Percentiles rank a stretch among this genome's conserved stretches.
Conservation (phyloP, 2,797 vertebrate species). For the Sebastes elongatus region DNA sequence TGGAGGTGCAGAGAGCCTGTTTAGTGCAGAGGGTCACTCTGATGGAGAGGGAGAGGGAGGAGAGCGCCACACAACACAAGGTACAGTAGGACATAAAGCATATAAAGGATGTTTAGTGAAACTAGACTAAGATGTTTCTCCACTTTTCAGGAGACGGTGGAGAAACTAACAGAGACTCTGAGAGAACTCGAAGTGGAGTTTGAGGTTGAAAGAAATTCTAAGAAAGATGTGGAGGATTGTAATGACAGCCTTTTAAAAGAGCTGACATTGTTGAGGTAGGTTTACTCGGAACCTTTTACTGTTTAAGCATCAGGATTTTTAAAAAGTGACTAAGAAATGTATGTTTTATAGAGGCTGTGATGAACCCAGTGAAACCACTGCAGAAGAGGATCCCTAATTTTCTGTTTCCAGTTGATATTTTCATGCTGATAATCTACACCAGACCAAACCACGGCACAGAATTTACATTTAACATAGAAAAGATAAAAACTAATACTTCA, state of each 20-base stretch:
- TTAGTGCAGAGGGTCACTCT: conserved; percentile 86
- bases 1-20: conserved; percentile 83
- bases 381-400: conserved; percentile 31
- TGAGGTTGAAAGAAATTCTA: conserved; percentile 85
- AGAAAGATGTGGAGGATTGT: conserved; percentile 82
- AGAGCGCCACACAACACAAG: conserved; percentile 82
- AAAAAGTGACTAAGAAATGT: background rate
- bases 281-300: background rate
- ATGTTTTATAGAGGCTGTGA: conserved; percentile 55
- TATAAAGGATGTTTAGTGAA: background rate
- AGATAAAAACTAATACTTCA: background rate
- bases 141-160: conserved; percentile 82
- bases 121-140: background rate
- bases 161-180: conserved; percentile 84
- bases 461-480: background rate
- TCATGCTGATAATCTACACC: background rate
- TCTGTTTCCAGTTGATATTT: background rate
- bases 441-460: conserved; percentile 1
- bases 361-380: conserved; percentile 21
- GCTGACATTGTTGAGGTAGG: conserved; percentile 87
- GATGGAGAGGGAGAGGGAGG: conserved; percentile 82
- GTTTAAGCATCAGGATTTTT: background rate
- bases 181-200: conserved; percentile 84
- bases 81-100: conserved; percentile 31
- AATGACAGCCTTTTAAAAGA: conserved; percentile 82